These are phyloP conservation scores for Oligia latruncula DNA, from an alignment of 2,888 invertebrate genomes.

Conservation along the genomic window DNA sequence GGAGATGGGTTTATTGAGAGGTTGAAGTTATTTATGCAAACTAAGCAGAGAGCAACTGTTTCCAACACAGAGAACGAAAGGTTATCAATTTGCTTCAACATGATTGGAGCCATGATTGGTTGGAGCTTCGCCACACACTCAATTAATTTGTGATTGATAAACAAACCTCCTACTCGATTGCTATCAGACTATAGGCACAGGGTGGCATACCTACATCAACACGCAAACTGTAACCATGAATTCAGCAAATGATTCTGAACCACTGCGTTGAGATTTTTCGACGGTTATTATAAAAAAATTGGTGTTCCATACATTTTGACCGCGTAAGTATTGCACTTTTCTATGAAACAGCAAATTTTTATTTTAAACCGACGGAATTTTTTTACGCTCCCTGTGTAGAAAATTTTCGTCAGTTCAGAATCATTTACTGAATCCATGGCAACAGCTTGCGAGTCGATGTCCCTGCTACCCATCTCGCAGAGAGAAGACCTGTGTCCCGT, in stretches of 20 bases:
- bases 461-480: background rate
- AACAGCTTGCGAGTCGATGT: too few species aligned
- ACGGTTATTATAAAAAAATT: background rate
- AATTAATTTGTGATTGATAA: background rate
- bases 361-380: background rate
- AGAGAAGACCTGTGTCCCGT: too few species aligned
- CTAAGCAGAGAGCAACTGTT: background rate
- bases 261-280: too few species aligned
- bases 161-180: background rate
- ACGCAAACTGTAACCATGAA: too few species aligned
- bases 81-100: background rate
- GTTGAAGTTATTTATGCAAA: background rate
- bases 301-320: background rate
- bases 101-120: background rate
- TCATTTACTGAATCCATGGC: too few species aligned
- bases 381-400: too few species aligned
- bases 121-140: background rate
- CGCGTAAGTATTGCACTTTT: background rate
- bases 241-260: background rate
- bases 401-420: too few species aligned
- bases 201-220: too few species aligned
- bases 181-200: background rate
- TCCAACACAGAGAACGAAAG: background rate
- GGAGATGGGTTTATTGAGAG: slow-evolving; percentile 9
- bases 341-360: background rate